Base-by-base conservation (phyloP, 2,888 invertebrate species). In the Xanthostigma xanthostigma region DNA sequence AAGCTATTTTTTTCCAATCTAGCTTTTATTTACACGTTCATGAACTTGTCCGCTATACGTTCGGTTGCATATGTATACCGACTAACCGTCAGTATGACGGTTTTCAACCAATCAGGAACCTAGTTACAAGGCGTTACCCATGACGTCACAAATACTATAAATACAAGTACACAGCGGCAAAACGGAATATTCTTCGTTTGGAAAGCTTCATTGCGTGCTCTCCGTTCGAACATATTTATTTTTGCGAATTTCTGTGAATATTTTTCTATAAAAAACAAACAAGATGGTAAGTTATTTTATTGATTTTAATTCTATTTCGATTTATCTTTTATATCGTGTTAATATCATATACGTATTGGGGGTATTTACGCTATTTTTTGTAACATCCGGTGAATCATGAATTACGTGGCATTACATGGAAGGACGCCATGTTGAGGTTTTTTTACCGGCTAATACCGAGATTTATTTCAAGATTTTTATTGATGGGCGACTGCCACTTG, bases 181-280 rank as follows among this genome's bases (percentile, higher is more conserved):
- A 65, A 61, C 56, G 57, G 57, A 57, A 69, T 70, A 74, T 69
- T 69, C 71, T 73, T 74, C 75, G 79, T 79, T 80, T 74, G 75
- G 76, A 71, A 73, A 76, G 73, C 78, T 75, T 71, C 80, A 76
- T 80, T 69, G 71, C 78, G 72, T 78, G 78, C 75, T 66, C 62
- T 65, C 72, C 74, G 69, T 47, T 49, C 34, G 45, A 36, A 44
- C 54, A 49, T 33, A 44, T 49, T 51, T 53, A 47, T 54, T 54
- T 51, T 53, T 54, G 50, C 48, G 34, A 54, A 55, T 55, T 58
- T 59, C 52, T 58, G 54, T 52, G 55, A 54, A 54, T 44, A 52
- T 49, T 48, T 50, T 50, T 50, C 44, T 50, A 55, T 56, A 53
- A 51, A 51, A 51, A 51, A 49, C 50, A 50, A 48, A 50, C 59